Conservation (phyloP, 2,888 invertebrate species). For the Gonocerus acuteangulatus region DNA sequence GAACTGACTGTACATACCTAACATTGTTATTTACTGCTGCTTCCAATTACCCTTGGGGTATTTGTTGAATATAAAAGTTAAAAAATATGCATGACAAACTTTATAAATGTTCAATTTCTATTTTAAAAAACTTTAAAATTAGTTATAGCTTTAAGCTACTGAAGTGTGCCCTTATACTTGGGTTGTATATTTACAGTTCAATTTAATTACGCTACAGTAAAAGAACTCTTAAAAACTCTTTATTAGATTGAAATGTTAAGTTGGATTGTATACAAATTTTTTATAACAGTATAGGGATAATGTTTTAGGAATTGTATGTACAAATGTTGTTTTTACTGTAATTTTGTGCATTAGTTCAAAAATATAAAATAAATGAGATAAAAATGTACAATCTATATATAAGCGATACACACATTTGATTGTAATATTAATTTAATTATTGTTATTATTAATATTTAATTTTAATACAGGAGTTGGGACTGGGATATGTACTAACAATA, state of each 20-base stretch:
- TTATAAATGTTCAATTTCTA: not conserved
- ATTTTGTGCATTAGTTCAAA: constrained; percentile 24
- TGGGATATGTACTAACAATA: constrained; percentile 33
- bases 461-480: constrained; percentile 34
- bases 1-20: constrained; percentile 29
- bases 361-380: constrained; percentile 1
- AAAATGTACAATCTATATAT: constrained; percentile 35
- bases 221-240: not conserved
- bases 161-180: constrained; percentile 9
- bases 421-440: constrained; percentile 33
- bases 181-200: constrained; percentile 3
- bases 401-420: constrained; percentile 32
- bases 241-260: not conserved
- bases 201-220: not conserved
- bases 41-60: constrained; percentile 2
- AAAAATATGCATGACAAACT: constrained; percentile 3
- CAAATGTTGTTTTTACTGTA: constrained; percentile 25
- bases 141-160: constrained; percentile 2
- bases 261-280: no score
- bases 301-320: constrained; percentile 23
- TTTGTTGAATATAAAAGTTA: not conserved
- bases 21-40: constrained; percentile 27
- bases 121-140: not conserved
- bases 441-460: constrained; percentile 34
- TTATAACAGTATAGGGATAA: constrained; percentile 5